These are phyloP conservation scores for Todiramphus chloris DNA, from an alignment of 2,113 vertebrate genomes.

Conservation along the genomic window DNA sequence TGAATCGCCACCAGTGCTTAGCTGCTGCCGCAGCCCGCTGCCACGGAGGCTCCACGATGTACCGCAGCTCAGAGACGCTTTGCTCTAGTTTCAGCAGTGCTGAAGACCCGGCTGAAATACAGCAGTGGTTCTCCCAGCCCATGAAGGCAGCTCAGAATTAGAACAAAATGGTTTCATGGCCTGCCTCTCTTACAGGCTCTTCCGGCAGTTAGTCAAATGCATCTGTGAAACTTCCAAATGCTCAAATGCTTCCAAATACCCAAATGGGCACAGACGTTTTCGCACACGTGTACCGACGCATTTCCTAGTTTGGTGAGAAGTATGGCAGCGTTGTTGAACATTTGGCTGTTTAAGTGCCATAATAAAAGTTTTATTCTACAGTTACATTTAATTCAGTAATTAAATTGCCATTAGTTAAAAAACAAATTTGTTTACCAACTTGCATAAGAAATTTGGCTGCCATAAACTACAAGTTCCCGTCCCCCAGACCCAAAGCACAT, in stretches of 20 bases:
- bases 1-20: neutral
- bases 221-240: neutral
- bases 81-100: neutral
- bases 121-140: neutral
- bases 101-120: neutral
- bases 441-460: neutral
- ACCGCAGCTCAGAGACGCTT: neutral
- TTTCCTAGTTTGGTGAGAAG: neutral
- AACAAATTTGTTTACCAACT: neutral
- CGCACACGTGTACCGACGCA: neutral
- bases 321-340: neutral
- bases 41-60: neutral
- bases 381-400: neutral
- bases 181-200: neutral
- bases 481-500: neutral
- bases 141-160: neutral
- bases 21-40: neutral
- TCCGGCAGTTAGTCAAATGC: neutral
- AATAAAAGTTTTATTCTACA: neutral
- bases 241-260: too few species aligned
- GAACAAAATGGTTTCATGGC: neutral
- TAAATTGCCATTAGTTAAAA: neutral
- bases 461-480: neutral
- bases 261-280: rapidly evolving
- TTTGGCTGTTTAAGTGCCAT: neutral